These are phyloP conservation scores for Poeciliopsis prolifica DNA, from an alignment of 2,113 vertebrate genomes.

Conservation along the genomic window DNA sequence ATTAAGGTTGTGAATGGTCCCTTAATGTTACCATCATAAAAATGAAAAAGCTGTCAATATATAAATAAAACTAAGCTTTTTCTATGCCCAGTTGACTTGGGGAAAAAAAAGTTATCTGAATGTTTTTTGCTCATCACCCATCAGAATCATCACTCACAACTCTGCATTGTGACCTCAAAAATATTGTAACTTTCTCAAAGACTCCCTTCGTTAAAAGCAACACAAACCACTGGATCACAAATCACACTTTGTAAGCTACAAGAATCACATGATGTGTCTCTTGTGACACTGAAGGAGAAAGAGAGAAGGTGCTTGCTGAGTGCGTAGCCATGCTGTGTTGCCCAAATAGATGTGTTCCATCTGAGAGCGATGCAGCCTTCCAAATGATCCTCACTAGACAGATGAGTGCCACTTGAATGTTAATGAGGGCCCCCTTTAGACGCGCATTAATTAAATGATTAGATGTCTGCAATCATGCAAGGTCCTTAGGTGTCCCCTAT, in stretches of 20 bases:
- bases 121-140: slow-evolving; percentile 22
- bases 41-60: slow-evolving; percentile 47
- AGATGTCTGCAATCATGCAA: slow-evolving; percentile 79
- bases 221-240: slow-evolving; percentile 72
- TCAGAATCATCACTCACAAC: slow-evolving; percentile 6
- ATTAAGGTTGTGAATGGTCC: too few species aligned
- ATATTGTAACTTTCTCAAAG: slow-evolving; percentile 75
- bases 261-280: slow-evolving; percentile 65
- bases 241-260: slow-evolving; percentile 65
- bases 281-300: slow-evolving; percentile 68
- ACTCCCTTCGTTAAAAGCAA: slow-evolving; percentile 63
- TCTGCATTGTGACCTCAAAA: slow-evolving; percentile 52
- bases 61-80: slow-evolving; percentile 24
- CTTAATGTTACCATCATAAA: slow-evolving; percentile 53
- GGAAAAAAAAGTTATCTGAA: slow-evolving; percentile 17
- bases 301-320: slow-evolving; percentile 59
- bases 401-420: slow-evolving; percentile 80
- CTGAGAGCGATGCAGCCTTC: slow-evolving; percentile 74
- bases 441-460: slow-evolving; percentile 81
- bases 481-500: slow-evolving; percentile 76
- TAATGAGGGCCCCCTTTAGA: slow-evolving; percentile 80
- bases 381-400: slow-evolving; percentile 74
- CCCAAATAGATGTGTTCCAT: slow-evolving; percentile 75
- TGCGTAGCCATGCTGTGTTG: slow-evolving; percentile 63
- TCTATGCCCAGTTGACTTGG: slow-evolving; percentile 16